Conservation (phyloP, 2,888 invertebrate genomes). For the Dugesia japonica region DNA sequence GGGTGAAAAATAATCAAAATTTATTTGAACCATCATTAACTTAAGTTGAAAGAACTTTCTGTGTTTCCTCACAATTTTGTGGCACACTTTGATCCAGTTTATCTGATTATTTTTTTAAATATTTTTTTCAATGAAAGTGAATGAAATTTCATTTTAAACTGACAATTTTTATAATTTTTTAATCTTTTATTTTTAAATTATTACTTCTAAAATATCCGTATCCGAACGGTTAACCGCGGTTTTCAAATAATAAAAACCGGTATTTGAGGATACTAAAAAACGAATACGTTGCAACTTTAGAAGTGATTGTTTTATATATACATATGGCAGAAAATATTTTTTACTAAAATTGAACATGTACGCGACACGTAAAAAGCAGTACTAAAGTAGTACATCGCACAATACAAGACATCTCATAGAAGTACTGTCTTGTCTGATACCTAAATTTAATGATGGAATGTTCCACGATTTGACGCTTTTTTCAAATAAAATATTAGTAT, state of each 20-base stretch:
- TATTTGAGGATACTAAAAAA: too few relatives aligned
- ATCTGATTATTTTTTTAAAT: neutral
- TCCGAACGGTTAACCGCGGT: conserved; percentile 5
- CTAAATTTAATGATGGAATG: too few relatives aligned
- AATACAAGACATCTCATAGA: too few relatives aligned
- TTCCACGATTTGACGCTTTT: too few relatives aligned
- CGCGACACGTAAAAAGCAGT: too few relatives aligned
- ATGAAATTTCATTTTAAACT: neutral
- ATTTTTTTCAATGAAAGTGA: neutral
- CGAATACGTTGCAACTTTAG: too few relatives aligned
- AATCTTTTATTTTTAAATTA: neutral
- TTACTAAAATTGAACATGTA: too few relatives aligned
- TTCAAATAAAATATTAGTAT: too few relatives aligned
- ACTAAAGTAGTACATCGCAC: too few relatives aligned
- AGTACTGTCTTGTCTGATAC: too few relatives aligned
- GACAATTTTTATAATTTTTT: neutral
- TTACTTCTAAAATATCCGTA: neutral
- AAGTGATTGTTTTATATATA: too few relatives aligned
- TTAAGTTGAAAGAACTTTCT: neutral
- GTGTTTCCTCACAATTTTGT: neutral
- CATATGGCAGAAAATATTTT: too few relatives aligned
- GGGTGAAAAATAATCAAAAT: neutral
- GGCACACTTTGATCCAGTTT: neutral
- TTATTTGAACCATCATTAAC: neutral
- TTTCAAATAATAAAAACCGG: neutral